These are phyloP conservation scores for Sebastes goodei DNA, from an alignment of 2,797 vertebrate species.

Conservation along the genomic window DNA sequence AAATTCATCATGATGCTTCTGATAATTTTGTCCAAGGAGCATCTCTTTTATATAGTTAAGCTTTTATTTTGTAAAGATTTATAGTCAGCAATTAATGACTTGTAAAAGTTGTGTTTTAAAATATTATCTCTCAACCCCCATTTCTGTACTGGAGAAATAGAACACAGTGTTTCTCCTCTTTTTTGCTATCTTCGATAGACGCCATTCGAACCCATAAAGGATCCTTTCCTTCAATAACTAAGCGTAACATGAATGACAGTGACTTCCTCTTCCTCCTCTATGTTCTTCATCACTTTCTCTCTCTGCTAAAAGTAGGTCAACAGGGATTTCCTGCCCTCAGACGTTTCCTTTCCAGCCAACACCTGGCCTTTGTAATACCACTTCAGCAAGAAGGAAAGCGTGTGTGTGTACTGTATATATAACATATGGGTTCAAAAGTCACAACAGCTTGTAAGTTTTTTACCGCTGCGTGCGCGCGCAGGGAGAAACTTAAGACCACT, in stretches of 20 bases:
- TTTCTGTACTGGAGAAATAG: fast-evolving
- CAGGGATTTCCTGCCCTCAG: conserved; percentile 81
- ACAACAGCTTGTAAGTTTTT: conserved; percentile 17
- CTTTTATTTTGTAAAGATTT: neutral
- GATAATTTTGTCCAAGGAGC: neutral
- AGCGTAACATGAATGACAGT: conserved; percentile 40
- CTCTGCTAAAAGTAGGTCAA: conserved; percentile 81
- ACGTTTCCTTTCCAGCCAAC: conserved; percentile 60
- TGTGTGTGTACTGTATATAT: conserved; percentile 9
- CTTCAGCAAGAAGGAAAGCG: conserved; percentile 26
- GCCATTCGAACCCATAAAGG: neutral
- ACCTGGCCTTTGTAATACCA: conserved; percentile 64
- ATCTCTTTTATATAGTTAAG: neutral
- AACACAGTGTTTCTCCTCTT: neutral
- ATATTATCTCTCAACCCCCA: neutral
- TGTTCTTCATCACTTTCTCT: conserved; percentile 67
- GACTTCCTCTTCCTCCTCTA: conserved; percentile 59
- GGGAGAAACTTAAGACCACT: conserved; percentile 22
- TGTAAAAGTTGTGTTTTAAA: neutral
- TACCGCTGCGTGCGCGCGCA: neutral
- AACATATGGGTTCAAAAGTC: conserved; percentile 39
- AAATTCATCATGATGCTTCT: neutral
- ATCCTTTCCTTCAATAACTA: conserved; percentile 20
- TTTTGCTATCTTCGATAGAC: neutral
- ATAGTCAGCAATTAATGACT: too few species aligned